Evolutionary conservation across 1,140 invertebrate genomes (phyloP).

Genomic region (Drosophila grimshawi): DNA sequence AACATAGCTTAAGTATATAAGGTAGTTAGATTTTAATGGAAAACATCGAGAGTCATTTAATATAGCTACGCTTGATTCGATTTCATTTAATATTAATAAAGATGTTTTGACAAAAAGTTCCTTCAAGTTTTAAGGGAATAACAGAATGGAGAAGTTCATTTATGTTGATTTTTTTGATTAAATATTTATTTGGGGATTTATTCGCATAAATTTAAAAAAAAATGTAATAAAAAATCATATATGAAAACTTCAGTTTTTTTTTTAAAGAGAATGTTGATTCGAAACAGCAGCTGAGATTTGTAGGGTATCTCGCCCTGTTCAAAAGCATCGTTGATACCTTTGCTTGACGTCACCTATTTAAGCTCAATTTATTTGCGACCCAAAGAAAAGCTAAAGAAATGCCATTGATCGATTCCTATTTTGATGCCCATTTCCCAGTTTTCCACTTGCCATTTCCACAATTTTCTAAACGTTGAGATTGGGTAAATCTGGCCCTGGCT

Average conservation of each 20-base stretch:
- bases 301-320: constrained; percentile 4
- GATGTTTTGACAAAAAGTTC: too few relatives aligned
- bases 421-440: constrained; percentile 17
- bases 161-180: too few relatives aligned
- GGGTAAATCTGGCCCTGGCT: constrained; percentile 69
- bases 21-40: neutral
- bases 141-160: too few relatives aligned
- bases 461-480: constrained; percentile 59
- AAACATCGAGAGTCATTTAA: too few relatives aligned
- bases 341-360: constrained; percentile 79
- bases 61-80: too few relatives aligned
- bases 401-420: constrained; percentile 72
- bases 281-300: neutral
- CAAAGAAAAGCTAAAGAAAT: constrained; percentile 60
- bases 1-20: neutral
- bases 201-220: too few relatives aligned
- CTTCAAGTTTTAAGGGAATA: too few relatives aligned
- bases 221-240: too few relatives aligned
- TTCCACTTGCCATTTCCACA: constrained; percentile 2
- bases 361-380: constrained; percentile 80
- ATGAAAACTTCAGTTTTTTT: too few relatives aligned
- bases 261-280: too few relatives aligned
- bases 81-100: too few relatives aligned
- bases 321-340: constrained; percentile 11
- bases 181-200: too few relatives aligned